Base-by-base conservation (phyloP, 2,113 vertebrate species). In the Machaerirhynchus nigripectus region DNA sequence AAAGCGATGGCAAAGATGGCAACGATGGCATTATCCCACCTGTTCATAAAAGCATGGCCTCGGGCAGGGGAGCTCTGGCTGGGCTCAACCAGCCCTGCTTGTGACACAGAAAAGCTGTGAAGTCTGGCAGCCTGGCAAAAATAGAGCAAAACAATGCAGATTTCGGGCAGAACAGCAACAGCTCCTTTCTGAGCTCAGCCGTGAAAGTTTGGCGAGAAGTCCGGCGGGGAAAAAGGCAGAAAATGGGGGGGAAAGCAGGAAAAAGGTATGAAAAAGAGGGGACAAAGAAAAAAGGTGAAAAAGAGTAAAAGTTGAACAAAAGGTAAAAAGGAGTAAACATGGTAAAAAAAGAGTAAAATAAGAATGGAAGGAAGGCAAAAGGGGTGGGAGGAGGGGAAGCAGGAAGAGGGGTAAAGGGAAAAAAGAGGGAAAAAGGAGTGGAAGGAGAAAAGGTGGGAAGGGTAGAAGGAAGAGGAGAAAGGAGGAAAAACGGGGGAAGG, bases 201-300 rank as follows among this genome's bases (percentile, higher is more conserved):
- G 22, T 4, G 11, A 49, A 27, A 60, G 18, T 6, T 23, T 23
- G 22, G 17, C 44, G 47, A n/a, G 39, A 67, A 40, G 10, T 23
- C 6, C 33, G 4, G 14, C 1, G 4, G 2, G 7, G 0, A 1
- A 10, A 14, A 30, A 5, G 6, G 7, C 31, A 40, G 20, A 6
- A 21, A 17, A 18, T 9, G 20, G 14, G 11, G 3, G 0, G 0
- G 5, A 56, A 16, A 33, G 5, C 4, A 9, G 11, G 1, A 7
- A 7, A 5, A 56, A 50, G 4, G 10, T 13, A 47, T 6, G 8
- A 7, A 39, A 46, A 27, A 26, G 7, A 31, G 10, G 5, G 10
- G 20, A 1, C 0, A 2, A 42, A 30, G 1, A 13, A 53, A 46
- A 42, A 24, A 8, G 1, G 9, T 26, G 3, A 15, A 40, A 52